phyloP scores from a whole-genome alignment of 23 tunicate genomes.

The Clavelina lepadiformis region DNA sequence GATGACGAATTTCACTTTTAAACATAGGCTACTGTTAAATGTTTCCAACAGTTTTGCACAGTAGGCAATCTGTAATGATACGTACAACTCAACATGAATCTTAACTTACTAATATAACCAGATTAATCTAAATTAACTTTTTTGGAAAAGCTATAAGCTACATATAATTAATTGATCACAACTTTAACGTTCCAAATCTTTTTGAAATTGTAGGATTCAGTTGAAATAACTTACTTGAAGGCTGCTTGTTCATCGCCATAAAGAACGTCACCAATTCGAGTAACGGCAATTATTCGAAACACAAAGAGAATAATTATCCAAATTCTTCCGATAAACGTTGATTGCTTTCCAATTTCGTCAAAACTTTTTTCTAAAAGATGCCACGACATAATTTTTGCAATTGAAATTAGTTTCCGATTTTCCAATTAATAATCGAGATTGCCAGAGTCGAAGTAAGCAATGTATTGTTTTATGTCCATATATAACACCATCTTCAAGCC shows the following conservation, averaged over 20 bases:
- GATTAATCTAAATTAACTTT: not conserved
- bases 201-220: not conserved
- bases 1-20: too few species aligned
- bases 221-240: slow-evolving; percentile 52
- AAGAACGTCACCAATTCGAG: slow-evolving; percentile 69
- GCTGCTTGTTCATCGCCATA: slow-evolving; percentile 93
- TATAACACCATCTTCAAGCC: too few species aligned
- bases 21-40: too few species aligned
- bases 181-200: not conserved
- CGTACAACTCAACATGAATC: too few species aligned
- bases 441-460: too few species aligned
- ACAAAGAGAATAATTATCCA: slow-evolving; percentile 73
- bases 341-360: slow-evolving; percentile 81
- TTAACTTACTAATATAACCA: not conserved
- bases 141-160: too few species aligned
- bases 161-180: too few species aligned
- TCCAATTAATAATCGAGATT: too few species aligned
- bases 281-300: slow-evolving; percentile 70
- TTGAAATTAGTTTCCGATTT: not conserved
- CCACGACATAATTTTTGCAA: slow-evolving; percentile 69
- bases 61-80: too few species aligned
- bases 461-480: too few species aligned
- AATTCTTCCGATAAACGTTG: slow-evolving; percentile 68
- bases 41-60: too few species aligned
- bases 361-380: slow-evolving; percentile 72